Base-by-base conservation (phyloP, 2,888 invertebrate species). In the Cryptocephalus moraei region DNA sequence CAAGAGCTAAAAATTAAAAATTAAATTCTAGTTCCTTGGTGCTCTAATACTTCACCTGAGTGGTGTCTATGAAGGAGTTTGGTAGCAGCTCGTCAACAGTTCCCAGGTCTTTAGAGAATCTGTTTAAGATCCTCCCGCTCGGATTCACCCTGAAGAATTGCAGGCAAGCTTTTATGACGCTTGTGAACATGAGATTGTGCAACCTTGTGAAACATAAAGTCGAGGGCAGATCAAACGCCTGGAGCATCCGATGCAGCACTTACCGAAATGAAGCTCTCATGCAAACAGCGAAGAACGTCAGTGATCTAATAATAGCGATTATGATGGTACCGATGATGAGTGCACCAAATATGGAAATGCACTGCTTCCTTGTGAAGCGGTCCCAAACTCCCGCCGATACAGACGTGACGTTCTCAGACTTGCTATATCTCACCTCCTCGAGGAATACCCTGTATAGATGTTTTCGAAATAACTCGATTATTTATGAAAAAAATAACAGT, bases 61-160 rank as follows among this genome's bases (percentile, higher is more conserved):
- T 49, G 13, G 67, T 66, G 65, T 73, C 73, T 49, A 74, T 70
- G 56, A 75, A 66, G 8, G 70, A 69, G 49, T 60, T 66, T 0
- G 77, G 76, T 33, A 78, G 55, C 11, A 73, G 49, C 56, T 78
- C 78, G 55, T 78, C 78, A 52, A 77, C 73, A 0, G 73, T 65
- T 8, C 77, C 83, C 45, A 81, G 72, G 63, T 86, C 85, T 65
- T 84, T 85, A 0, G 84, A 79, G 65, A 86, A 84, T 46, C 85
- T 69, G 63, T 84, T 85, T 47, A 86, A 66, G 53, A 86, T 79
- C 51, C 75, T 69, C 10, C 76, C 76, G 42, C 86, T 81, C 6
- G 88, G 82, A 67, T 89, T 87, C 0, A 75, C 78, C 60, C 89
- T 84, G 61, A 90, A 91, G 67, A 91, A 91, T 49, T 75, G 68